Percentiles rank a stretch among this genome's conserved stretches.
These are phyloP conservation scores for Palythoa caribaeorum DNA, from an alignment of 92 coral and sea anemone species.

Conservation along the genomic window DNA sequence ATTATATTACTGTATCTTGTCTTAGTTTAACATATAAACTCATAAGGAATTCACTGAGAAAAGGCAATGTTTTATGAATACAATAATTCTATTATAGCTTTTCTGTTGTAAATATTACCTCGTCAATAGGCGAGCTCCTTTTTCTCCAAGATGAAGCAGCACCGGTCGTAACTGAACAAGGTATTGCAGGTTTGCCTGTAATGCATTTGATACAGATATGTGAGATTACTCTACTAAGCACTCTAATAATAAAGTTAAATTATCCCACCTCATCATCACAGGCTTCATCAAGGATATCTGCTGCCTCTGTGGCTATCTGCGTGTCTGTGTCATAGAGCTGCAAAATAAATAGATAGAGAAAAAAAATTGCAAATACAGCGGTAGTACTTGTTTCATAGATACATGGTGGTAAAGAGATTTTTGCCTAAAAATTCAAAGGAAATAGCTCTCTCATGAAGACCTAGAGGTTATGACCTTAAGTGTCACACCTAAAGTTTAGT, in stretches of 20 bases:
- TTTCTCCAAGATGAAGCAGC: constrained; percentile 89
- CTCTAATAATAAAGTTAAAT: not conserved
- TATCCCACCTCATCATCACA: constrained; percentile 92
- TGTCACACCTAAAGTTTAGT: too few species aligned
- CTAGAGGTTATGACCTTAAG: too few species aligned
- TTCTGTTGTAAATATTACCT: constrained; percentile 56
- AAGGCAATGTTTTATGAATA: too few species aligned
- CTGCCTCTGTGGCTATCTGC: constrained; percentile 91
- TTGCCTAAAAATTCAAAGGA: too few species aligned
- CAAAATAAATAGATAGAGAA: not conserved
- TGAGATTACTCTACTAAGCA: not conserved
- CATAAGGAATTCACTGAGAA: too few species aligned
- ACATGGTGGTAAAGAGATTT: too few species aligned
- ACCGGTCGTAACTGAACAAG: constrained; percentile 95
- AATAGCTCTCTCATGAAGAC: too few species aligned
- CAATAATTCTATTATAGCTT: not conserved
- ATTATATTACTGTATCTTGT: too few species aligned
- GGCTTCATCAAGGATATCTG: constrained; percentile 98
- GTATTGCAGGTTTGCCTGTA: constrained; percentile 96
- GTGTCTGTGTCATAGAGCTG: constrained; percentile 95
- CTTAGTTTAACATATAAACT: too few species aligned
- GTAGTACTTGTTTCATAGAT: too few species aligned
- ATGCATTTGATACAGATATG: not conserved
- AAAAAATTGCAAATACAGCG: too few species aligned
- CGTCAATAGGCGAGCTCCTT: constrained; percentile 90